Percentiles rank a stretch among this genome's conserved stretches.
Evolutionary conservation across 2,797 vertebrate genomes (phyloP).

Genomic region (Sebastes steindachneri): DNA sequence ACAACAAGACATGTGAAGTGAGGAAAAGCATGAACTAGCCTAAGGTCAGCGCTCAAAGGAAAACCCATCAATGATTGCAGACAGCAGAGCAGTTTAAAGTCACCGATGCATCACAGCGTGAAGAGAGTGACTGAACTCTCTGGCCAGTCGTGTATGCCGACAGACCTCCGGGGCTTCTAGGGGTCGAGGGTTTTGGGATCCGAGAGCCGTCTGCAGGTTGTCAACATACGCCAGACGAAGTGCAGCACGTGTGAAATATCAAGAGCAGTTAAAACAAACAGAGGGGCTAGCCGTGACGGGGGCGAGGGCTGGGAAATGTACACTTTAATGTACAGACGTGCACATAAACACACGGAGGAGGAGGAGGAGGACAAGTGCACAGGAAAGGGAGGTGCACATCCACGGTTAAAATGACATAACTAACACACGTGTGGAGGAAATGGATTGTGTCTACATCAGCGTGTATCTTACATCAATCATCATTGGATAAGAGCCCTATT

Average conservation of each 20-base stretch:
- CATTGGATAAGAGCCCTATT: neutral
- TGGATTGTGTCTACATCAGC: conserved; percentile 2
- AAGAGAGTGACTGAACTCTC: conserved; percentile 11
- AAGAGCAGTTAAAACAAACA: conserved; percentile 73
- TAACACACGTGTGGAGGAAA: conserved; percentile 17
- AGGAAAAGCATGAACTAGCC: neutral
- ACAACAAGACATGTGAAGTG: neutral
- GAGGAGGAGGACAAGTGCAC: neutral
- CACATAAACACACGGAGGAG: neutral
- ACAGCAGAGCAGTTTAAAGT: conserved; percentile 18
- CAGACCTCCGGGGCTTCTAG: neutral
- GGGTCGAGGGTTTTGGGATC: conserved; percentile 29
- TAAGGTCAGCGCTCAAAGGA: neutral
- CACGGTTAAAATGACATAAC: conserved; percentile 13
- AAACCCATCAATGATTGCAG: neutral
- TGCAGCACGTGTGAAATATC: conserved; percentile 78
- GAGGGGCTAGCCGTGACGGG: conserved; percentile 38
- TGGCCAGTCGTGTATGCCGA: neutral
- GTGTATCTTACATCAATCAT: conserved; percentile 1
- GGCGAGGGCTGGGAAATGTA: conserved; percentile 70
- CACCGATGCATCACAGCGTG: conserved; percentile 11
- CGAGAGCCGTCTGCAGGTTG: conserved; percentile 59
- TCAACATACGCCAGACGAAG: conserved; percentile 60
- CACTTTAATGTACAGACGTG: conserved; percentile 38
- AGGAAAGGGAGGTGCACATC: conserved; percentile 9